Base-by-base conservation (phyloP, 2,113 vertebrate genomes). In the Pterocles burchelli region DNA sequence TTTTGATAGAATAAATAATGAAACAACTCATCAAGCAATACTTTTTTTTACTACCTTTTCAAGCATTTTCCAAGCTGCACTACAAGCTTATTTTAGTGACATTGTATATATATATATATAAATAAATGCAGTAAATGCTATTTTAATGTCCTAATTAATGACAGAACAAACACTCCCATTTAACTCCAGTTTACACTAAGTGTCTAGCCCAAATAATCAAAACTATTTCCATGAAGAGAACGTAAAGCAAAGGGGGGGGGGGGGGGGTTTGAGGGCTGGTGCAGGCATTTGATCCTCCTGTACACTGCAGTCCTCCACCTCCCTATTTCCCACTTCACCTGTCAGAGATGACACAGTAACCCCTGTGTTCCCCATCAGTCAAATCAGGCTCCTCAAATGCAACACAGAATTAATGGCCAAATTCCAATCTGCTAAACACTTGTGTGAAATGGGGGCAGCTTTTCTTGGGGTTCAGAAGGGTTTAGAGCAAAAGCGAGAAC, bases 201-300 rank as follows among this genome's bases (percentile, higher is more conserved):
- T 5, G 10, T 52, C 71, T 77, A 90, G 71, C 46, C 55, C 63
- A 97, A 94, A 93, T 81, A 81, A 92, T 76, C 68, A 89, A 65
- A 77, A 49, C 16, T 16, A 29, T 55, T 92, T 67, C 52, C 29
- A 77, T 8, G 10, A 85, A n/a, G 48, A 77, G 21, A 82, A 80
- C 33, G 65, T 14, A 75, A 82, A 90, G 65, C 49, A 80, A 84
- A 52, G 34, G 33, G 29, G 8, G 10, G 12, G 8, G 10, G 12
- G 38, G 38, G 41, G 41, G 6, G 41, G 14, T 71, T 75, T 62
- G 51, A 1, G 10, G 52, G 21, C 24, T 75, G 46, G 10, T 8
- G 25, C 43, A 19, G 41, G 28, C 25, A 0, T 54, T 78, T 68
- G 33, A 15, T 88, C 59, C 55, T 36, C 36, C 9, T 16, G 21